A percentile compares a stretch with the other conserved stretches of the same genome.
Conservation (phyloP, 2,888 invertebrate species). For the Biston betularia region DNA sequence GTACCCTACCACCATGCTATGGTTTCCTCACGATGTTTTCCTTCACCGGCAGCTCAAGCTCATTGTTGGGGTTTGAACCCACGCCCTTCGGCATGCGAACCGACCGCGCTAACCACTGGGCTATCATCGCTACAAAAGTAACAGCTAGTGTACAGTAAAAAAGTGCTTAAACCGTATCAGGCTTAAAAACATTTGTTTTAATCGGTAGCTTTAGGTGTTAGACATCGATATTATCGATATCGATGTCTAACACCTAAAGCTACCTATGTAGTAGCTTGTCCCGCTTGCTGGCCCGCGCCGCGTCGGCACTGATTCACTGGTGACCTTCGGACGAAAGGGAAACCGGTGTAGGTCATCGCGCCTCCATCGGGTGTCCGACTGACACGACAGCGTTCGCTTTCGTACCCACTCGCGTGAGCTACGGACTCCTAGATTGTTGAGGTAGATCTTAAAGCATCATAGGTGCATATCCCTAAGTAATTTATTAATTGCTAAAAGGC, state of each 20-base stretch:
- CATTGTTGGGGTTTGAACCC: too few species aligned
- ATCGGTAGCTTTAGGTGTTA: not conserved
- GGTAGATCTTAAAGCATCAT: not conserved
- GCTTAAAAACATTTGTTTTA: too few species aligned
- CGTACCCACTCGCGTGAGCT: slow-evolving; percentile 46
- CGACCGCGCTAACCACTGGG: too few species aligned
- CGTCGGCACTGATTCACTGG: slow-evolving; percentile 65
- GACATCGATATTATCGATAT: slow-evolving; percentile 35
- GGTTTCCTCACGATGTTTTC: too few species aligned
- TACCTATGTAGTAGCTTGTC: not conserved
- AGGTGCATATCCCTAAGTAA: not conserved
- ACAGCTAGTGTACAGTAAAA: too few species aligned
- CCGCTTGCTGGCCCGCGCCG: not conserved
- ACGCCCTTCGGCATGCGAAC: too few species aligned
- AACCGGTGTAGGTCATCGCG: slow-evolving; percentile 81
- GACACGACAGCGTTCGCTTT: slow-evolving; percentile 58
- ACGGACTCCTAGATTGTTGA: slow-evolving; percentile 8
- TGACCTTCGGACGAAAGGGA: slow-evolving; percentile 83
- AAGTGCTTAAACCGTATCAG: too few species aligned
- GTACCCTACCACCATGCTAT: too few species aligned
- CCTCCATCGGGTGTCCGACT: slow-evolving; percentile 47
- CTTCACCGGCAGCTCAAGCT: too few species aligned
- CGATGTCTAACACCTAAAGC: slow-evolving; percentile 1
- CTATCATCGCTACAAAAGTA: too few species aligned
- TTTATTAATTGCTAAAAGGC: too few species aligned